Evolutionary conservation across 2,113 vertebrate species (phyloP).

Genomic region (Myodes glareolus): DNA sequence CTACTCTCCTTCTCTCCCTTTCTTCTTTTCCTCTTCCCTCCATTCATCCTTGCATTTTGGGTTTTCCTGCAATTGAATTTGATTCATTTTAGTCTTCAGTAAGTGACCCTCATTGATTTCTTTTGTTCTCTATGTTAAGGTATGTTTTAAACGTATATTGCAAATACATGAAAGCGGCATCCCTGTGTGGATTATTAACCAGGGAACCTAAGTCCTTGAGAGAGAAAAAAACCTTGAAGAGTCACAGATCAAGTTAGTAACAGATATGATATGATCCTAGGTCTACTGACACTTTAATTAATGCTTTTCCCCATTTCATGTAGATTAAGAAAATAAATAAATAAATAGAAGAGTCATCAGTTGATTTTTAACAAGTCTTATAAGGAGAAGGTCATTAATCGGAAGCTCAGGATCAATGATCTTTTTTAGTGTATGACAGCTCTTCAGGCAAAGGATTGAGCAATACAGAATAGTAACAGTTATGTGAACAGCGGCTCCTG

Average conservation of each 20-base stretch:
- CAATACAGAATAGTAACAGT: not conserved
- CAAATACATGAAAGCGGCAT: not conserved
- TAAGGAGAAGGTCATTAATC: not conserved
- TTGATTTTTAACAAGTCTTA: not conserved
- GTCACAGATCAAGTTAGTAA: not conserved
- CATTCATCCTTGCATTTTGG: not conserved
- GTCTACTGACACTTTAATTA: not conserved
- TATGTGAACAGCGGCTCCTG: not conserved
- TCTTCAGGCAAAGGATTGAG: not conserved
- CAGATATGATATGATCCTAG: not conserved
- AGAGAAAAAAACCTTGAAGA: not conserved
- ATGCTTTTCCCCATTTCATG: not conserved
- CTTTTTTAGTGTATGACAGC: slow-evolving; percentile 12
- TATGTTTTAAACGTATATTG: not conserved
- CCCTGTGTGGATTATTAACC: not conserved
- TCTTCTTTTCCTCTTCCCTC: not conserved
- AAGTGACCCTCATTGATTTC: not conserved
- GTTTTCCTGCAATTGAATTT: not conserved
- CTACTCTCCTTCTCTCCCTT: not conserved
- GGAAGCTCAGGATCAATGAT: not conserved
- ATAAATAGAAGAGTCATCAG: not conserved
- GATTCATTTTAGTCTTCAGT: not conserved
- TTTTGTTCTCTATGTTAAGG: not conserved
- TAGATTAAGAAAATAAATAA: slow-evolving; percentile 29
- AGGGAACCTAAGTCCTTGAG: not conserved